Base-by-base conservation (phyloP, 2,797 vertebrate species). In the Onychomys arenicola region DNA sequence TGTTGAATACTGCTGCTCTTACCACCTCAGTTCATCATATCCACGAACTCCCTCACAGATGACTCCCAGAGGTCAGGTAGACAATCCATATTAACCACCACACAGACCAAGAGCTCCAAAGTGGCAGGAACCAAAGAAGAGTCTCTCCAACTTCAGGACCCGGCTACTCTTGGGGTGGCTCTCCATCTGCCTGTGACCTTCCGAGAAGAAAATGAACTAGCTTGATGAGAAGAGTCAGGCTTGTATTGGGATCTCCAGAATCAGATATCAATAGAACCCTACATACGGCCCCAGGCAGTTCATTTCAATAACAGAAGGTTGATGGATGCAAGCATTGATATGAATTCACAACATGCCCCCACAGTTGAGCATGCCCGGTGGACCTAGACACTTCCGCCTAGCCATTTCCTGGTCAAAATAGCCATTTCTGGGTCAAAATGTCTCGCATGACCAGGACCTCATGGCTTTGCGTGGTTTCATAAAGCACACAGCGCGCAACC, bases 131-230 rank as follows among this genome's bases (percentile, higher is more conserved):
- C 12, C 37, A 87, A 67, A 65, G 37, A 27, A 3, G 16, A 5
- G 43, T 1, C 43, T 71, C 65, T n/a, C 19, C 3, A 25, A 37
- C 37, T 40, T 0, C 2, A 3, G 1, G 6, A 6, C 46, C 25
- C 8, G 6, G 19, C 12, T 16, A 32, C 32, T 25, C 75, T 49
- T 73, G 21, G 55, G 29, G 5, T 2, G 17, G 61, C 52, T 78
- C 83, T 43, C 49, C 69, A 78, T 23, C 9, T 59, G 27, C 32
- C 71, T 27, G 10, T 29, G 46, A 21, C 46, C 65, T 90, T 61
- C 69, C 37, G 75, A 25, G 19, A 87, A 78, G 57, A 96, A 87
- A 90, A 43, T 52, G 55, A 75, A 11, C 52, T 77, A 49, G 73
- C 40, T 67, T 59, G n/a, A 52, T 69, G 46, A 46, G 69, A 61